These are phyloP conservation scores for Caerostris extrusa DNA, from an alignment of 1,140 invertebrate genomes.

Conservation along the genomic window DNA sequence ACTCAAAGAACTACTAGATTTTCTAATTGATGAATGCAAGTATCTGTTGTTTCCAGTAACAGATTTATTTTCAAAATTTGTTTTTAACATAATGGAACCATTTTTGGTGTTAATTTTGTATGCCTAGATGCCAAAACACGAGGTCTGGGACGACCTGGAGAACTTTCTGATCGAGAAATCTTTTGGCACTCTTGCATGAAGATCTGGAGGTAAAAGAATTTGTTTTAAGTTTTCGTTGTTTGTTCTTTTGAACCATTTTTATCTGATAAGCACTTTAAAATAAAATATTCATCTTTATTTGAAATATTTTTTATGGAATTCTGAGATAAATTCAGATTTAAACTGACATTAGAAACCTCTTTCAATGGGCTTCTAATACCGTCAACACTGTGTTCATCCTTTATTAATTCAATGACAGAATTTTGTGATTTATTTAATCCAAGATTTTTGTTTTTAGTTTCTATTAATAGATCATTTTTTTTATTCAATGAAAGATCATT, in stretches of 20 bases:
- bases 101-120: not conserved
- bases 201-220: conserved; percentile 44
- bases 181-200: not conserved
- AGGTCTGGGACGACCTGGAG: conserved; percentile 13
- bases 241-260: not conserved
- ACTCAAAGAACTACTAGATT: not conserved
- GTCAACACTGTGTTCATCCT: conserved; percentile 10
- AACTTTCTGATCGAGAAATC: conserved; percentile 64
- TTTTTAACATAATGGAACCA: not conserved
- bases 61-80: not conserved
- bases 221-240: not conserved
- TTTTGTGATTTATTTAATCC: conserved; percentile 1
- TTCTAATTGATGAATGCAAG: not conserved
- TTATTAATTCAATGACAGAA: not conserved
- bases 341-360: not conserved
- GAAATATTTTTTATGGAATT: not conserved
- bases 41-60: not conserved
- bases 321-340: not conserved
- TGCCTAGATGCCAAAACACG: not conserved
- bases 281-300: not conserved
- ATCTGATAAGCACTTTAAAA: not conserved
- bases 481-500: not conserved
- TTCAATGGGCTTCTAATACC: not conserved
- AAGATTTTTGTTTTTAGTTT: conserved; percentile 27
- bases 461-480: conserved; percentile 10